A percentile compares a stretch with the other conserved stretches of the same genome.
These are phyloP conservation scores for Melopsittacus undulatus DNA, from an alignment of 2,797 vertebrate species.

Conservation along the genomic window DNA sequence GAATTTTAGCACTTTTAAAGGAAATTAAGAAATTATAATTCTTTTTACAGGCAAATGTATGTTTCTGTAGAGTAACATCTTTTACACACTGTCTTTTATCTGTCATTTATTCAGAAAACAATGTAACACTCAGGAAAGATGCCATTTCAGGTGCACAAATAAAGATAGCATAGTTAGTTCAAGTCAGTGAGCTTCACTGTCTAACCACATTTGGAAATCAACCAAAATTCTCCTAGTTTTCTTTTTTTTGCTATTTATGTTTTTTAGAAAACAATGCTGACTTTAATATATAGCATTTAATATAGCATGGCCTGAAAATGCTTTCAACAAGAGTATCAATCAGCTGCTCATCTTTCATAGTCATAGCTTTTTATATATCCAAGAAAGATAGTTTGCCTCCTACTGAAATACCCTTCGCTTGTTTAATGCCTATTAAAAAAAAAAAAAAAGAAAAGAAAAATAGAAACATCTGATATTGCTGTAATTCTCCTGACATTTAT, in stretches of 20 bases:
- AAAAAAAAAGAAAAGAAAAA: neutral
- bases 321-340: neutral
- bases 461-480: neutral
- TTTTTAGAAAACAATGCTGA: neutral
- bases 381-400: neutral
- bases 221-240: neutral
- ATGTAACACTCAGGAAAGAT: neutral
- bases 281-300: neutral
- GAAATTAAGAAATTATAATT: neutral
- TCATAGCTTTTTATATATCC: neutral
- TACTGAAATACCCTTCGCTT: neutral
- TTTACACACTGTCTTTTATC: neutral
- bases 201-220: neutral
- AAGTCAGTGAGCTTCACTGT: neutral
- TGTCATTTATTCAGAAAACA: neutral
- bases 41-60: neutral
- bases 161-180: neutral
- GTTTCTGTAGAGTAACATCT: neutral
- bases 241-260: neutral
- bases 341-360: neutral
- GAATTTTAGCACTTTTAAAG: neutral
- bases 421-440: neutral
- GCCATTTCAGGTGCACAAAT: neutral
- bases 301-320: neutral
- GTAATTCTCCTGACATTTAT: neutral